Evolutionary conservation across 2,113 vertebrate genomes (phyloP), one percentile per base, ranked within the genome.

Genomic region (Antidorcas marsupialis): DNA sequence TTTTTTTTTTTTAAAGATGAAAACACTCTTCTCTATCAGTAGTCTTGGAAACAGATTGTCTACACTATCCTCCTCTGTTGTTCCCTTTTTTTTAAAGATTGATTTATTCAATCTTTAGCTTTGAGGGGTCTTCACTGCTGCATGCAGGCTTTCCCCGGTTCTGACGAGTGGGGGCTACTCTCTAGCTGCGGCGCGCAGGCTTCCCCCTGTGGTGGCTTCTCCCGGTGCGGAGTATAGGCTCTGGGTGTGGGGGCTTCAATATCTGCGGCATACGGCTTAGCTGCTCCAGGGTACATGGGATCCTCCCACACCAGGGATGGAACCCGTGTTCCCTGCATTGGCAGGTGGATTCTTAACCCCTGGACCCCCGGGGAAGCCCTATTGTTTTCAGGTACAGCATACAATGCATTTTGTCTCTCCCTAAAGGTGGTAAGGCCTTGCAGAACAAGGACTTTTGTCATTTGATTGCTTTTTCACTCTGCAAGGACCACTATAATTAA

Each of bases 141-240:
- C 27, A 79, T 11, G 39, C 2, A 76, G 71, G 39, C 71, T 3
- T 7, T 43, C 7, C 7, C 71, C 6, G 0, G 71, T 76, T 43
- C 71, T 76, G 71, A 13, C 0, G 12, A 43, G 36, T 6, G 6
- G 23, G 36, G 71, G 71, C 71, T 27, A 14, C 39, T 39, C 21
- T 74, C 71, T 43, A 14, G 36, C 36, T 14, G 71, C 0, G 5
- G 36, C 0, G 15, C 0, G 0, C 76, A 47, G 27, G 27, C n/a
- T 12, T 23, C n/a, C 12, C n/a, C 23, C 19, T 1, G 19, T 3
- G 19, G n/a, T 3, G 67, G n/a, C 67, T 74, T 74, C 19, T 39
- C n/a, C 67, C 0, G 0, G 67, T 6, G 67, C 0, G 19, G 67
- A 39, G 67, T 13, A 39, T 5, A 36, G 67, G 67, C n/a, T 71